Evolutionary conservation across 1,140 invertebrate genomes (phyloP).

Genomic region (Drosophila equinoxialis): DNA sequence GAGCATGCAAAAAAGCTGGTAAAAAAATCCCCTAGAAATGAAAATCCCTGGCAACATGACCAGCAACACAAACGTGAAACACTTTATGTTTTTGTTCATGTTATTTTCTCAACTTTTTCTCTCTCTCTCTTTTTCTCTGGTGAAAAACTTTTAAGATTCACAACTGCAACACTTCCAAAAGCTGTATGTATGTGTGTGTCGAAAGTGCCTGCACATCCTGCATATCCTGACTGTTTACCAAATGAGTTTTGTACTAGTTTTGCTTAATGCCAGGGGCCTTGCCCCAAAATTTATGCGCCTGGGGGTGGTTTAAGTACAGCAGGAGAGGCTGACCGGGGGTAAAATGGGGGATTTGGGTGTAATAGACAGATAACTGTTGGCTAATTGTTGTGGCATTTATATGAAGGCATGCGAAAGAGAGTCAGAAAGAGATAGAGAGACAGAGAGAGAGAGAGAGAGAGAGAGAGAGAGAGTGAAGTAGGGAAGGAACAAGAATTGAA

Average conservation of each 20-base stretch:
- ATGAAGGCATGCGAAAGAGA: neutral
- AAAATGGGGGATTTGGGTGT: slow-evolving; percentile 37
- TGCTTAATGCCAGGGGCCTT: slow-evolving; percentile 61
- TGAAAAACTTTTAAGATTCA: slow-evolving; percentile 75
- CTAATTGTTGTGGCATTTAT: slow-evolving; percentile 69
- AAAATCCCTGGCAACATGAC: slow-evolving; percentile 62
- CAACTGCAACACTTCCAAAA: slow-evolving; percentile 70
- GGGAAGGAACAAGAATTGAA: neutral
- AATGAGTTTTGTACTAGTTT: slow-evolving; percentile 75
- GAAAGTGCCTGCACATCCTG: slow-evolving; percentile 64
- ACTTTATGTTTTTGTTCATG: slow-evolving; percentile 56
- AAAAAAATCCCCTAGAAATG: slow-evolving; percentile 25
- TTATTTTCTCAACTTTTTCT: neutral
- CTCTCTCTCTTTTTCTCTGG: neutral
- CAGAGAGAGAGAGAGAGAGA: neutral
- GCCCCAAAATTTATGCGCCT: slow-evolving; percentile 45
- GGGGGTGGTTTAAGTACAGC: neutral
- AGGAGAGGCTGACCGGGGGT: neutral
- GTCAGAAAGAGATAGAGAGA: neutral
- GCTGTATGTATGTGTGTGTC: slow-evolving; percentile 22
- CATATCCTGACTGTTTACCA: slow-evolving; percentile 73
- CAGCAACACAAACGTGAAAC: slow-evolving; percentile 50
- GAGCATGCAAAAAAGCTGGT: slow-evolving; percentile 27
- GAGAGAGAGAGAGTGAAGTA: neutral
- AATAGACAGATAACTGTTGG: slow-evolving; percentile 77